Conservation (phyloP, 2,113 vertebrate species). For the Onychorhynchus coronatus region DNA sequence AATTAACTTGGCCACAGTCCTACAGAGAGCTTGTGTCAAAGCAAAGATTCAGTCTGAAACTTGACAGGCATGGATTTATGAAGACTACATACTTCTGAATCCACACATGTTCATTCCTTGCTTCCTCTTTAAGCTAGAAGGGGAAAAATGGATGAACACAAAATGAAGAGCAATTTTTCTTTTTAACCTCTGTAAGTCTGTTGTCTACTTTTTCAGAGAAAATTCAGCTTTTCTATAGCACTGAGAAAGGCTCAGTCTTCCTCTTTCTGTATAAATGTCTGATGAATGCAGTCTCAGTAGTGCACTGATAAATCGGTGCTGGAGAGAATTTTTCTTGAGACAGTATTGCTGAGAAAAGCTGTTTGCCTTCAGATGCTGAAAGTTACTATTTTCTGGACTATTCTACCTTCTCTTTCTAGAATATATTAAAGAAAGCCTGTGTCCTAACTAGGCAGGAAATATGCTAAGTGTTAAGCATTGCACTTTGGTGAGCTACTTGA, state of each 20-base stretch:
- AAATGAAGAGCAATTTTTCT: conserved; percentile 34
- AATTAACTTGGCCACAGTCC: background rate
- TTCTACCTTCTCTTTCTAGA: background rate
- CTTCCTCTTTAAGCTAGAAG: conserved; percentile 8
- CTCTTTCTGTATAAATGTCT: background rate
- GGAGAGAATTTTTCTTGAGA: conserved; percentile 23
- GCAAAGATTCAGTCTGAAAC: background rate
- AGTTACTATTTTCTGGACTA: background rate
- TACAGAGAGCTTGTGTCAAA: background rate
- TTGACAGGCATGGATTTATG: background rate
- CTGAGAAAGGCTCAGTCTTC: background rate
- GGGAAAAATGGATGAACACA: conserved; percentile 11
- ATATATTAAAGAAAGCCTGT: background rate
- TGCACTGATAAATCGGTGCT: background rate
- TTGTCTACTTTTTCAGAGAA: conserved; percentile 22
- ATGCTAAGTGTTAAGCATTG: background rate
- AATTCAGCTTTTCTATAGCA: conserved; percentile 8
- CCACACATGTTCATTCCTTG: background rate
- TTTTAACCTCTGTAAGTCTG: conserved; percentile 1
- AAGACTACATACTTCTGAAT: background rate
- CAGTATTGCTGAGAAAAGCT: conserved; percentile 43
- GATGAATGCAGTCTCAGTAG: conserved; percentile 4
- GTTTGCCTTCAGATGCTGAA: background rate
- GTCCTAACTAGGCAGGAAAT: background rate
- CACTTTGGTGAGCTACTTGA: background rate